phyloP scores from a whole-genome alignment of 2,113 vertebrate species.

The Pituophis catenifer region DNA sequence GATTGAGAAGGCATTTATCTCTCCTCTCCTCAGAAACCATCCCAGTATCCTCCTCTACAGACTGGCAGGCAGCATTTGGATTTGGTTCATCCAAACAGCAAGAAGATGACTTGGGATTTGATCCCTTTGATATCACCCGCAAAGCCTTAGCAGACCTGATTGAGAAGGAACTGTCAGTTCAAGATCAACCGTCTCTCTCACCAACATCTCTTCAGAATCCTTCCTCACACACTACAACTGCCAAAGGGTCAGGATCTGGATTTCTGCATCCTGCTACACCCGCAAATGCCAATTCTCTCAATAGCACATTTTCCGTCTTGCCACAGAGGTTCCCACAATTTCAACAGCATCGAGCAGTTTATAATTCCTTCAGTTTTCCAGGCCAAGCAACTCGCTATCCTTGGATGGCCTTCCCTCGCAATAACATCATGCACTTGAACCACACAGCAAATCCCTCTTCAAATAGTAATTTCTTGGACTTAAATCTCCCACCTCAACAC shows the following conservation, averaged over 20 bases:
- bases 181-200: slow-evolving; percentile 83
- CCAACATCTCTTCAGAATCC: slow-evolving; percentile 78
- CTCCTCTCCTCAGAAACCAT: slow-evolving; percentile 85
- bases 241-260: slow-evolving; percentile 83
- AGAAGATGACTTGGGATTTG: slow-evolving; percentile 98
- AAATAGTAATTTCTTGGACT: slow-evolving; percentile 98
- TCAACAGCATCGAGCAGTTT: slow-evolving; percentile 94
- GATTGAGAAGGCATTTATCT: not conserved
- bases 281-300: slow-evolving; percentile 82
- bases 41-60: slow-evolving; percentile 96
- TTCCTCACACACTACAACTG: slow-evolving; percentile 78
- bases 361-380: slow-evolving; percentile 95
- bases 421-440: slow-evolving; percentile 95
- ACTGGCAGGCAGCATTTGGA: slow-evolving; percentile 99
- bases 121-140: slow-evolving; percentile 98
- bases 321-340: slow-evolving; percentile 89
- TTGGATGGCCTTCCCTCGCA: slow-evolving; percentile 92
- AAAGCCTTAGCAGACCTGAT: slow-evolving; percentile 99
- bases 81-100: slow-evolving; percentile 97
- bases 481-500: slow-evolving; percentile 93
- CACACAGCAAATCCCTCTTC: slow-evolving; percentile 92
- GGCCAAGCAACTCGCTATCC: slow-evolving; percentile 89
- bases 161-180: slow-evolving; percentile 97
- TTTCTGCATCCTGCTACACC: slow-evolving; percentile 77
- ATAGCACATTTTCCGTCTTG: slow-evolving; percentile 86